Evolutionary conservation across 2,888 invertebrate species (phyloP).

Genomic region (Saturnia japonica): DNA sequence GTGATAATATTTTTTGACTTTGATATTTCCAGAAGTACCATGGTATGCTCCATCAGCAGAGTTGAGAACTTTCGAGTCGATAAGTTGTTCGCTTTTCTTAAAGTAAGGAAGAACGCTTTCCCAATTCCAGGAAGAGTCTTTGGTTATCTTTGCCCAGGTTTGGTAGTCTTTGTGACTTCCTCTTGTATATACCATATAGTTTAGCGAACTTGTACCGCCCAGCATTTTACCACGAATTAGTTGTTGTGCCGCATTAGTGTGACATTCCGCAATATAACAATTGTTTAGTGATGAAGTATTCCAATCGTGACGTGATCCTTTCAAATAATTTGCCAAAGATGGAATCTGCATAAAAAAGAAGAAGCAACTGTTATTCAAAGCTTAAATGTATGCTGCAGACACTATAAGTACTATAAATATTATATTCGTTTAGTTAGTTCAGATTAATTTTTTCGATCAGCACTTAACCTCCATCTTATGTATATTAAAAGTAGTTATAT

Average conservation of each 20-base stretch:
- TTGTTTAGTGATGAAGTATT: background rate
- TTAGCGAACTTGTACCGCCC: background rate
- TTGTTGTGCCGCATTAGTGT: background rate
- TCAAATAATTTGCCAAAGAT: background rate
- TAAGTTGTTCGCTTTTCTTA: constrained; percentile 9
- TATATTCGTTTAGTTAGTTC: background rate
- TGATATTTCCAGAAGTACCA: background rate
- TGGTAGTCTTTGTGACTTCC: background rate
- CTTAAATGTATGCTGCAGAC: background rate
- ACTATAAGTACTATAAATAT: background rate
- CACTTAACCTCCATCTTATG: no score
- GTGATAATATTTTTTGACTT: background rate
- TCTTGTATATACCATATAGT: constrained; percentile 6
- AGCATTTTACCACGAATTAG: background rate
- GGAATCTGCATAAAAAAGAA: background rate
- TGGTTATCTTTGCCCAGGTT: background rate
- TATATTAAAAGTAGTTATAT: no score
- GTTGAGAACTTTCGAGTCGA: constrained; percentile 21
- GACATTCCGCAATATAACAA: background rate
- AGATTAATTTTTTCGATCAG: background rate
- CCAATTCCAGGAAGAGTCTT: background rate
- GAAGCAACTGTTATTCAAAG: background rate
- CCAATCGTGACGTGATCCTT: background rate
- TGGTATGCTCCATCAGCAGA: background rate
- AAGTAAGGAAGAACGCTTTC: background rate